These are phyloP conservation scores for Rhagium mordax DNA, from an alignment of 2,888 invertebrate species.

Conservation along the genomic window DNA sequence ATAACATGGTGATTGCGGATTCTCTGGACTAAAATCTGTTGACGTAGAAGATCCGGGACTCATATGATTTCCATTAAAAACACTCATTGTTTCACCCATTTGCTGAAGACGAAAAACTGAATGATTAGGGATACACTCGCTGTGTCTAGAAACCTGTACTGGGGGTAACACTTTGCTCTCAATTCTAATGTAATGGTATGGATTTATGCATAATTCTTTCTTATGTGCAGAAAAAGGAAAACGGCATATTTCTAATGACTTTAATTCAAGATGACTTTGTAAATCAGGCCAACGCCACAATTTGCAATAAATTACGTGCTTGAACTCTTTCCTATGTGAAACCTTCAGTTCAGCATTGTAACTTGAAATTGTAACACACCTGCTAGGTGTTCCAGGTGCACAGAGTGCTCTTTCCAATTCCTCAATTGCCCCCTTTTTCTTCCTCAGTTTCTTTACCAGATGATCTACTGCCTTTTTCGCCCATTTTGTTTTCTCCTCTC, in stretches of 20 bases:
- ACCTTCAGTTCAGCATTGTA: constrained; percentile 80
- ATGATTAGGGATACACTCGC: constrained; percentile 93
- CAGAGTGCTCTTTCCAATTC: constrained; percentile 92
- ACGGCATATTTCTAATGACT: constrained; percentile 93
- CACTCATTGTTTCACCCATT: constrained; percentile 83
- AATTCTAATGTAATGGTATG: constrained; percentile 97
- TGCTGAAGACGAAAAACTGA: constrained; percentile 86
- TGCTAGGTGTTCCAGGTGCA: constrained; percentile 93
- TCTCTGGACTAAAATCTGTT: constrained; percentile 11
- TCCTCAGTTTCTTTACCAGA: constrained; percentile 89
- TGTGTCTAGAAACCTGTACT: constrained; percentile 96
- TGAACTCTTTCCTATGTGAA: constrained; percentile 95
- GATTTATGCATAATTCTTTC: constrained; percentile 98
- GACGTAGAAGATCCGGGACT: constrained; percentile 56
- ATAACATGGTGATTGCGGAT: constrained; percentile 65
- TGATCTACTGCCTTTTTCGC: constrained; percentile 98
- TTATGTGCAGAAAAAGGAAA: constrained; percentile 87
- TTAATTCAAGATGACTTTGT: constrained; percentile 96
- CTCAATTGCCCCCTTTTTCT: constrained; percentile 95
- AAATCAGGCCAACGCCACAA: constrained; percentile 99
- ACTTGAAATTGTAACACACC: constrained; percentile 98
- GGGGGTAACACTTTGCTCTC: constrained; percentile 97
- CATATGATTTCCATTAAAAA: constrained; percentile 76
- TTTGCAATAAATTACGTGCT: constrained; percentile 98
- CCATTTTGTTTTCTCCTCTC: constrained; percentile 98